Percentiles rank a stretch among this genome's conserved stretches.
Evolutionary conservation across 1,140 invertebrate genomes (phyloP).

Genomic region (Temnothorax longispinosus): DNA sequence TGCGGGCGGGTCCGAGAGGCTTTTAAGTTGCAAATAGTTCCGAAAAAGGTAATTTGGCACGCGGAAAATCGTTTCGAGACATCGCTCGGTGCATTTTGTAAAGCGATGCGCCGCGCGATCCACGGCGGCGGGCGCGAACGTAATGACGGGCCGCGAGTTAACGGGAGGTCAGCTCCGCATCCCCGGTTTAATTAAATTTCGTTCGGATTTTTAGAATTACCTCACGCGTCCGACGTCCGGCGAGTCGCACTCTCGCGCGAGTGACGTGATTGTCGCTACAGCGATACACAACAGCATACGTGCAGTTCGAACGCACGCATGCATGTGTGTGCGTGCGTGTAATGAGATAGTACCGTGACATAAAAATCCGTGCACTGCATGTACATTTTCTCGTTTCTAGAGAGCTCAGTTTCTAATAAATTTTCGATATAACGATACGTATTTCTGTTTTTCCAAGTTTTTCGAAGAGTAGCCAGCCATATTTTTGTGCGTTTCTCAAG

Average conservation of each 20-base stretch:
- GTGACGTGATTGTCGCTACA: constrained; percentile 68
- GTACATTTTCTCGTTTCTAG: background rate
- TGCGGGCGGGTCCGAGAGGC: constrained; percentile 34
- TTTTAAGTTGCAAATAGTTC: constrained; percentile 58
- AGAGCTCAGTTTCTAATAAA: background rate
- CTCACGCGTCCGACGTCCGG: constrained; percentile 21
- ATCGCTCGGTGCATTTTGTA: constrained; percentile 29
- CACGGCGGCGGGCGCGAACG: constrained; percentile 13
- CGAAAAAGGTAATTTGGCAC: constrained; percentile 41
- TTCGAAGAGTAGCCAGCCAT: background rate
- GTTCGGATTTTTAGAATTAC: constrained; percentile 71
- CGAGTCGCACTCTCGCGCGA: no score
- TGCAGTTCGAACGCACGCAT: background rate
- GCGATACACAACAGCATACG: background rate
- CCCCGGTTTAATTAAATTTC: constrained; percentile 71
- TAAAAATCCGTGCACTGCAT: background rate
- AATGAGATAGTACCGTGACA: constrained; percentile 13
- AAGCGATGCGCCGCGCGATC: constrained; percentile 18
- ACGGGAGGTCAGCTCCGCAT: constrained; percentile 58
- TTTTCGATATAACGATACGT: background rate
- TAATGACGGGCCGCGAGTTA: constrained; percentile 58
- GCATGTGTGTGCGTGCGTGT: background rate
- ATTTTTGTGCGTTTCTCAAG: background rate
- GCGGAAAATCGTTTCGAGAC: constrained; percentile 49
- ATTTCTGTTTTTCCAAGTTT: constrained; percentile 2